A percentile compares a stretch with the other conserved stretches of the same genome.
Conservation (phyloP, 1,140 invertebrate species). For the Cardiocondyla obscurior region DNA sequence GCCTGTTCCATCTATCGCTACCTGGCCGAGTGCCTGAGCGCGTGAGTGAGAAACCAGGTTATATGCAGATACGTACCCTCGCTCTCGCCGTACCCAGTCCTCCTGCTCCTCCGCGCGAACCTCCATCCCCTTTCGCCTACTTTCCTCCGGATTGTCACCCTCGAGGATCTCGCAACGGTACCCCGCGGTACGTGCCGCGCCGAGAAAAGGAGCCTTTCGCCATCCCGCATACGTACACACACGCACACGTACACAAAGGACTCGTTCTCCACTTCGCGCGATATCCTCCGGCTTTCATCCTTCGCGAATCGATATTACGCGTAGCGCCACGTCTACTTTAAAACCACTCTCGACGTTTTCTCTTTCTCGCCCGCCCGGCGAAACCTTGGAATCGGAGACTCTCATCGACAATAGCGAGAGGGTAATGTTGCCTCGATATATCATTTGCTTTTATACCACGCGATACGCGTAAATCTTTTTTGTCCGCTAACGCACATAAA, state of each 20-base stretch:
- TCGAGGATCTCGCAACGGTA: constrained; percentile 46
- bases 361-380: constrained; percentile 15
- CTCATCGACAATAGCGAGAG: constrained; percentile 8
- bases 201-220: constrained; percentile 1
- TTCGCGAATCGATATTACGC: constrained; percentile 46
- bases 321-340: constrained; percentile 49
- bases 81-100: constrained; percentile 3
- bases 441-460: constrained; percentile 16
- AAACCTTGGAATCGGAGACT: constrained; percentile 23
- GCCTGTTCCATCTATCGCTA: constrained; percentile 51
- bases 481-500: background rate
- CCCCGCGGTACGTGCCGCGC: constrained; percentile 31
- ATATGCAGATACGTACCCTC: constrained; percentile 72
- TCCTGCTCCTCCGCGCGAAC: background rate
- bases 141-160: constrained; percentile 40
- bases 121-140: constrained; percentile 33
- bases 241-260: background rate
- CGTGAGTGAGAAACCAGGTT: constrained; percentile 76
- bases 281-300: constrained; percentile 46
- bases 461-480: background rate
- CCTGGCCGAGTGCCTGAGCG: constrained; percentile 44
- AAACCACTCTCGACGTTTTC: constrained; percentile 50
- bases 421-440: constrained; percentile 27
- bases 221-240: background rate
- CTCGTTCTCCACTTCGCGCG: constrained; percentile 9